Conservation (phyloP, 2,797 vertebrate species). For the Trematomus bernacchii region DNA sequence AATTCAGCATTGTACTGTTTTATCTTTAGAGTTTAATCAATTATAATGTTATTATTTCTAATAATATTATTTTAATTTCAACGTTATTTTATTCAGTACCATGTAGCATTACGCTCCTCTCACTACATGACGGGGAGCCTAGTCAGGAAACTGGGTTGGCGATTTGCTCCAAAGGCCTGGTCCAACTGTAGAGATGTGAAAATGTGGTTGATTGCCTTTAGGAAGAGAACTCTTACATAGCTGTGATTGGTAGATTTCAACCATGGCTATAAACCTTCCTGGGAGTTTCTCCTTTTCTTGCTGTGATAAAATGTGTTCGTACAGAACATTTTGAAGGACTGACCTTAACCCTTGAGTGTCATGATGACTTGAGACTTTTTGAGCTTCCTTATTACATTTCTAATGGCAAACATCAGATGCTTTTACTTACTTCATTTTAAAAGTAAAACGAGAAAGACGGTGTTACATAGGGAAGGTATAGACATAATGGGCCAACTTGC, state of each 20-base stretch:
- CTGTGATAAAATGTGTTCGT: constrained; percentile 72
- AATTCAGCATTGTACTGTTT: constrained; percentile 90
- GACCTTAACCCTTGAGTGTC: constrained; percentile 88
- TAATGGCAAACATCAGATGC: constrained; percentile 84
- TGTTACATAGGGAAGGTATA: constrained; percentile 74
- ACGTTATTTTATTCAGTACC: constrained; percentile 83
- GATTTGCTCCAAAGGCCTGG: constrained; percentile 48
- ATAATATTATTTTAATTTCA: constrained; percentile 79
- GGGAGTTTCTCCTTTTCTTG: constrained; percentile 60
- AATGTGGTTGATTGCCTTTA: constrained; percentile 69
- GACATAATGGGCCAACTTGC: constrained; percentile 73
- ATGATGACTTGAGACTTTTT: constrained; percentile 86
- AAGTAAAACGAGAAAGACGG: constrained; percentile 78
- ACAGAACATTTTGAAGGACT: constrained; percentile 71
- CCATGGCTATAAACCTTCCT: constrained; percentile 57
- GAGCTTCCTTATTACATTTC: constrained; percentile 92
- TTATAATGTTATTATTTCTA: constrained; percentile 79
- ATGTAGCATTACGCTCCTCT: constrained; percentile 83
- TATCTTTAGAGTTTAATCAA: constrained; percentile 78
- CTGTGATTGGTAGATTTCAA: constrained; percentile 72
- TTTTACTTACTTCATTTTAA: constrained; percentile 66
- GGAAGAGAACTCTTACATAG: constrained; percentile 60
- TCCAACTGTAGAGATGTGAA: constrained; percentile 64
- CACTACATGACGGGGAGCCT: constrained; percentile 64
- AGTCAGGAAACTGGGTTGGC: constrained; percentile 70